phyloP scores from a whole-genome alignment of 2,797 vertebrate species.

The Neosilurus hyrtlii region DNA sequence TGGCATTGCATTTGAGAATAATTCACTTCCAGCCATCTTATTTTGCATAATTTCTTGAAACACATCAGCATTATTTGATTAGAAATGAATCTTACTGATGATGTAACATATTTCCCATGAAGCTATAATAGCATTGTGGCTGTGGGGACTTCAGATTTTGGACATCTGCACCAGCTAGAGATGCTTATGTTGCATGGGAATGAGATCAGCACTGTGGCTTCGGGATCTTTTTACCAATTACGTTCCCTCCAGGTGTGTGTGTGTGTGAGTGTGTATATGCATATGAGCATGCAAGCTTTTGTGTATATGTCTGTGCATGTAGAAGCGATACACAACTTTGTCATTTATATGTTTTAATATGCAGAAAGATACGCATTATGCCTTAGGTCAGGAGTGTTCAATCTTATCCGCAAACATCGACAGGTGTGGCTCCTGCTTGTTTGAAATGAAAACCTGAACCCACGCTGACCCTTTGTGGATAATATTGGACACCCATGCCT shows the following conservation, averaged over 20 bases:
- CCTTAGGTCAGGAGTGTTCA: neutral
- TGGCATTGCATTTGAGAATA: neutral
- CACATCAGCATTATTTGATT: neutral
- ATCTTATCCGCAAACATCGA: neutral
- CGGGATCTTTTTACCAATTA: constrained; percentile 74
- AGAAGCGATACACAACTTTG: neutral
- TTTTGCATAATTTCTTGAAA: neutral
- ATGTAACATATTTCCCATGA: constrained; percentile 15
- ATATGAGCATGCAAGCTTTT: neutral
- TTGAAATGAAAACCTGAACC: neutral
- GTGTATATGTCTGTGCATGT: constrained; percentile 5
- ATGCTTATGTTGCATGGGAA: constrained; percentile 83
- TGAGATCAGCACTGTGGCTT: constrained; percentile 69
- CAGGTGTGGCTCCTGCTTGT: neutral
- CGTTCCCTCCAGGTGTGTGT: constrained; percentile 74
- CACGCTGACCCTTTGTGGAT: neutral
- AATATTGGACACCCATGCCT: neutral
- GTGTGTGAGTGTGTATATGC: constrained; percentile 20
- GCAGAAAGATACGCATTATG: neutral
- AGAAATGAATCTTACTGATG: neutral
- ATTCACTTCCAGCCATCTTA: neutral
- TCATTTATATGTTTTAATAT: constrained; percentile 9
- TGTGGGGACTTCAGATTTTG: constrained; percentile 71
- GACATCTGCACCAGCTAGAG: constrained; percentile 72
- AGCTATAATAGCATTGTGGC: constrained; percentile 79